Conservation (phyloP, 2,797 vertebrate species). For the Acrocephalus scirpaceus region DNA sequence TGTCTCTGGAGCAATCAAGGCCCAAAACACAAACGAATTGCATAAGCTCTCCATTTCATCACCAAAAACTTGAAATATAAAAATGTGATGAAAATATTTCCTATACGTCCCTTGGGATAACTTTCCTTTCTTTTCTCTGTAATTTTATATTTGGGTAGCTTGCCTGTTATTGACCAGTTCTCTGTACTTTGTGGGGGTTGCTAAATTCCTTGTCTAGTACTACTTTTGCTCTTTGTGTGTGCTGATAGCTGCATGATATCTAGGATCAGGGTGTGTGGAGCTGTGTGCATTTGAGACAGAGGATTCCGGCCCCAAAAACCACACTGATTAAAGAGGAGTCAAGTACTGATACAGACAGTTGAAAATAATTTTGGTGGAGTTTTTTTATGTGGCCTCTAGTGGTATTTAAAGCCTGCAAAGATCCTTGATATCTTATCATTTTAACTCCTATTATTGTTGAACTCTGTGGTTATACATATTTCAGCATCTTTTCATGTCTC, state of each 20-base stretch:
- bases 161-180: not conserved
- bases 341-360: not conserved
- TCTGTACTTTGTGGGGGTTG: not conserved
- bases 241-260: not conserved
- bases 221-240: not conserved
- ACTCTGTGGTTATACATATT: conserved; percentile 34
- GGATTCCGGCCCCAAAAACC: not conserved
- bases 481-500: conserved; percentile 46
- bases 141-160: not conserved
- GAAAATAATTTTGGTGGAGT: not conserved
- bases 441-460: conserved; percentile 1
- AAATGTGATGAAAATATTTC: not conserved
- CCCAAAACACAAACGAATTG: not conserved
- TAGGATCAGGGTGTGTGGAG: not conserved
- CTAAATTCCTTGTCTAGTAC: not conserved
- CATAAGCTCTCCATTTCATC: not conserved
- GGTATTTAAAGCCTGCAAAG: not conserved
- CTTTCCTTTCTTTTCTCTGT: not conserved
- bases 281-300: not conserved
- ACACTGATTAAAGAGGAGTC: not conserved
- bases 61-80: not conserved
- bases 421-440: not conserved
- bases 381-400: conserved; percentile 1
- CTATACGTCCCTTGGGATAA: not conserved
- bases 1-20: not conserved